Evolutionary conservation across 64 coral and sea anemone species (phyloP), one percentile per base, ranked within the genome.

Genomic region (Stylophora pistillata): DNA sequence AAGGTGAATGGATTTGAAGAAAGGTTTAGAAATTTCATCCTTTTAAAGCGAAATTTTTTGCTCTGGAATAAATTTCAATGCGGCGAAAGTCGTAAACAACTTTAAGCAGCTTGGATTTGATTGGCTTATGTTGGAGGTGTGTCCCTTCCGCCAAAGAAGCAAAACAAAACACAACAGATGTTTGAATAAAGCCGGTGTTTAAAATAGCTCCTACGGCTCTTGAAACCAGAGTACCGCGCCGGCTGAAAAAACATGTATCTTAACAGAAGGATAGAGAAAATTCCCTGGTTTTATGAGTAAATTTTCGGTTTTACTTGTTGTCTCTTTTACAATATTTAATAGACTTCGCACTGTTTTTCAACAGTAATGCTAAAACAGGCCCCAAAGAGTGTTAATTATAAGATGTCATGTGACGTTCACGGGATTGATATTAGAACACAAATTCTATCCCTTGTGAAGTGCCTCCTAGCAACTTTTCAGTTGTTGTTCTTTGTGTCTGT

Each of bases 71-170:
- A 68, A 68, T 83, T 69, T 52, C 17, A 20, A 66, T 66, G 18
- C 80, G 80, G 80, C 17, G 30, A 68, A 33, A 34, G 80, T 53
- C 47, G 80, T 83, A 83, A 83, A 83, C 80, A 83, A 83, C 80
- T 83, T 66, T 15, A 53, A 33, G 57, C 52, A 11, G 33, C 2
- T n/a, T 21, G 13, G 1, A 7, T 53, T 1, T 83, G 30, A 83
- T 83, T 83, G 80, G 80, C 32, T 83, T 16, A 47, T 2, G 0
- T 34, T 18, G 80, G 80, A 15, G 80, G 80, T 83, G 80, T 83
- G 80, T 69, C 32, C 0, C 34, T 83, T 83, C 80, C 80, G 80
- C 27, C 23, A 20, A 25, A 68, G 37, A 7, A 83, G 9, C 18
- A 13, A 69, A 83, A 83, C 80, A 83, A 83, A 68, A 66, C 34